Evolutionary conservation across 2,113 vertebrate genomes (phyloP), one percentile per base, ranked within the genome.

Genomic region (Calypte anna): DNA sequence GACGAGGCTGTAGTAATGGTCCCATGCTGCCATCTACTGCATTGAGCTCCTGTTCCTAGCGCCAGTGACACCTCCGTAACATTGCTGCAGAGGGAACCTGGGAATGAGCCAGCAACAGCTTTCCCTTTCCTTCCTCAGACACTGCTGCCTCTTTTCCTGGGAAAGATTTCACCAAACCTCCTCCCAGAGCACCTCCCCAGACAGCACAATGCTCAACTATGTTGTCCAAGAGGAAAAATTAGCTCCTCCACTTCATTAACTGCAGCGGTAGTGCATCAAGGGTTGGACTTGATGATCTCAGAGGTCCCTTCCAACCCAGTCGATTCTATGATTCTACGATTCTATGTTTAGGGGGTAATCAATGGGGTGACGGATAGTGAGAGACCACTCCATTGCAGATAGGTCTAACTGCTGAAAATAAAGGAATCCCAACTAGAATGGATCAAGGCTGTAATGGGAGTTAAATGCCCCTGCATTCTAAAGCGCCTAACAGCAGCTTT

Each of bases 21-120:
- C 90, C 94, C 33, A 9, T 66, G 92, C 93, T 97, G 97, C 97
- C 97, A 96, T 63, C 97, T 97, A 93, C 90, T 14, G 96, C 67
- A 7, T 9, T 30, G 48, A 83, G 55, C 17, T 30, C 64, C 70
- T 10, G 3, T 23, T 61, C 7, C 70, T 21, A 54, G 57, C 38
- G 25, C 5, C 2, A 82, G 82, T 17, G 57, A 30, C 43, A 46
- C 33, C 76, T 36, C 51, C 2, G 3, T 33, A 82, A 69, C 80
- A 19, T 2, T 13, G 62, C 75, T 82, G 86, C 68, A 54, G 69
- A 38, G 53, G n/a, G 13, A 74, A 89, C 53, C 38, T 25, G 17
- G 57, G 58, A 86, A 6, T 15, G 17, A 66, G 48, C 43, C 79
- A 20, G 3, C 43, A 44, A 5, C 38, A 69, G 31, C 46, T 53